Base-by-base conservation (phyloP, 2,888 invertebrate species). In the Caenorhabditis panamensis region DNA sequence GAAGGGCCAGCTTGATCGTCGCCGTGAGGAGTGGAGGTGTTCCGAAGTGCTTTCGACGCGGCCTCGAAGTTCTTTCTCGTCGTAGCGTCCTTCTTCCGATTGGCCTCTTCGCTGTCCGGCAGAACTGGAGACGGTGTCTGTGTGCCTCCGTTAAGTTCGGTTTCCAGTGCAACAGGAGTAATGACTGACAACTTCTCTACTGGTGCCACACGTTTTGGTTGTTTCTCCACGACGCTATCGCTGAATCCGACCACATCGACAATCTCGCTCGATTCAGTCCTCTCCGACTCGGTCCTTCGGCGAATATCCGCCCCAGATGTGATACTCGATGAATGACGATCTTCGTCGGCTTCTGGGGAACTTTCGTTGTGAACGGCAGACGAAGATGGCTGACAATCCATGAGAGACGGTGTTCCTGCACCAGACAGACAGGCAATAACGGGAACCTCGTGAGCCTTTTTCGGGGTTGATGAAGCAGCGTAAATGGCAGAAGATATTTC, bases 281-380 rank as follows among this genome's bases (percentile, higher is more conserved):
- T n/a, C n/a, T n/a, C n/a, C n/a, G 73, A 73, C 16, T 58, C 64
- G 2, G 73, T 66, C 22, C 73, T 36, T 16, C 24, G 11, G 2
- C 68, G 59, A 20, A 11, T 44, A 18, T 28, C 4, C 5, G 56
- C 8, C 3, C 59, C 58, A 6, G 73, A 73, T 13, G 64, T 64
- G 16, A 41, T 49, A 28, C 73, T 73, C 0, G 73, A 64, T n/a
- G 73, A 73, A 31, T 73, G 58, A 8, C 73, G n/a, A 24, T 66
- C 66, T 24, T 73, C 73, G 37, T 73, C 73, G 11, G 24, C 20
- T 1, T 63, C 71, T 13, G 24, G 20, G 5, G 44, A 54, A 22
- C 28, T 51, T n/a, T n/a, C n/a, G n/a, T n/a, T n/a, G n/a, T n/a
- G n/a, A n/a, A n/a, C n/a, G n/a, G n/a, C n/a, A n/a, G n/a, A n/a